Conservation (phyloP, 2,888 invertebrate genomes). For the Sipha maydis region DNA sequence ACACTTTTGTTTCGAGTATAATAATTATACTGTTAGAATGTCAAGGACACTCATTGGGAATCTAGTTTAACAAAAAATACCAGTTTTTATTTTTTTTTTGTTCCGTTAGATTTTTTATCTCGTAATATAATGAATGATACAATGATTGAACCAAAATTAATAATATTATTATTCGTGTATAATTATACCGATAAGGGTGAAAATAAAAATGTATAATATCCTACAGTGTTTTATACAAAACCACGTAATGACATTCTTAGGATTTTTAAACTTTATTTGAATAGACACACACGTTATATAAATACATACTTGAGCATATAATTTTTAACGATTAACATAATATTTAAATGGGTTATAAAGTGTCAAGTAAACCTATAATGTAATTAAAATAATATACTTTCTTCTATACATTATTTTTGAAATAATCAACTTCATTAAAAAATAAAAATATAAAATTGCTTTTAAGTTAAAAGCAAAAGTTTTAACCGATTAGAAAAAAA, state of each 20-base stretch:
- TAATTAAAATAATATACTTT: neutral
- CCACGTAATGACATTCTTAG: neutral
- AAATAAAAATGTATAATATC: neutral
- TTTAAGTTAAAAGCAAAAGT: too few relatives aligned
- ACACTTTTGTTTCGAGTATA: neutral
- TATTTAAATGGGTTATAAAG: neutral
- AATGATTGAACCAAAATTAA: neutral
- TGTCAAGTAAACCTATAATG: neutral
- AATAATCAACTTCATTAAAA: neutral
- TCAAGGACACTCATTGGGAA: slow-evolving; percentile 18
- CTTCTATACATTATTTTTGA: neutral
- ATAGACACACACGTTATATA: neutral
- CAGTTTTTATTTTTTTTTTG: neutral
- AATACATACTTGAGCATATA: neutral
- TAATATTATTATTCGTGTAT: neutral
- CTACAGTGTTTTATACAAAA: neutral
- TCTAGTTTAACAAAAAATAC: slow-evolving; percentile 15
- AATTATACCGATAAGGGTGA: neutral
- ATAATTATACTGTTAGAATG: slow-evolving; percentile 33
- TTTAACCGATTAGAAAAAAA: too few relatives aligned
- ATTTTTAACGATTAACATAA: neutral
- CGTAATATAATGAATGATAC: neutral
- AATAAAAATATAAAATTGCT: neutral
- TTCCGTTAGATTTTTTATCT: slow-evolving; percentile 17
- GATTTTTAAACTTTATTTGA: neutral